A percentile compares a stretch with the other conserved stretches of the same genome.
Evolutionary conservation across 2,113 vertebrate species (phyloP).

Genomic region (Protobothrops mucrosquamatus): DNA sequence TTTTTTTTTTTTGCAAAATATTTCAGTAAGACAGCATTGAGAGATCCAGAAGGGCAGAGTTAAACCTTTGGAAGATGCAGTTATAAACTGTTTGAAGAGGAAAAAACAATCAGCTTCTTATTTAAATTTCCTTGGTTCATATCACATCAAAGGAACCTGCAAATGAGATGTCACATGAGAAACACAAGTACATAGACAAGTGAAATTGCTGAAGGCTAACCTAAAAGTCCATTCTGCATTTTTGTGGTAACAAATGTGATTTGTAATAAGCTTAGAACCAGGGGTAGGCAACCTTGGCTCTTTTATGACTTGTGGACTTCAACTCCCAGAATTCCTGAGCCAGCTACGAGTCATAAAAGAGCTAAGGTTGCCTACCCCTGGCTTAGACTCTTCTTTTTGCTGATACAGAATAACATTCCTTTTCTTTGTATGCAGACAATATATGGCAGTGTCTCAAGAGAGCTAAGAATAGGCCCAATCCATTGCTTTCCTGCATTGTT

Average conservation of each 20-base stretch:
- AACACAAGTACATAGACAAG: neutral
- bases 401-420: neutral
- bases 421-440: fast-evolving
- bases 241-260: neutral
- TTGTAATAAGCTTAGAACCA: too few relatives aligned
- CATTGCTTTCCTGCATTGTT: neutral
- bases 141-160: neutral
- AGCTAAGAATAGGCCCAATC: neutral
- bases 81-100: neutral
- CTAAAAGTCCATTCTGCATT: neutral
- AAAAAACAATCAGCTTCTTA: neutral
- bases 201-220: neutral
- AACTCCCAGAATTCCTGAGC: too few relatives aligned
- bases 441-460: neutral
- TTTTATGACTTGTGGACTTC: too few relatives aligned
- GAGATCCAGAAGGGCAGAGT: neutral
- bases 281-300: too few relatives aligned
- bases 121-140: neutral
- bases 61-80: neutral
- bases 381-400: neutral
- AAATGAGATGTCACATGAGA: too few relatives aligned
- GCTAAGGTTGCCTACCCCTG: too few relatives aligned
- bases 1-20: too few relatives aligned
- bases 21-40: neutral
- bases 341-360: too few relatives aligned